Percentiles rank a stretch among this genome's conserved stretches.
Evolutionary conservation across 2,797 vertebrate genomes (phyloP).

Genomic region (Tadarida brasiliensis): DNA sequence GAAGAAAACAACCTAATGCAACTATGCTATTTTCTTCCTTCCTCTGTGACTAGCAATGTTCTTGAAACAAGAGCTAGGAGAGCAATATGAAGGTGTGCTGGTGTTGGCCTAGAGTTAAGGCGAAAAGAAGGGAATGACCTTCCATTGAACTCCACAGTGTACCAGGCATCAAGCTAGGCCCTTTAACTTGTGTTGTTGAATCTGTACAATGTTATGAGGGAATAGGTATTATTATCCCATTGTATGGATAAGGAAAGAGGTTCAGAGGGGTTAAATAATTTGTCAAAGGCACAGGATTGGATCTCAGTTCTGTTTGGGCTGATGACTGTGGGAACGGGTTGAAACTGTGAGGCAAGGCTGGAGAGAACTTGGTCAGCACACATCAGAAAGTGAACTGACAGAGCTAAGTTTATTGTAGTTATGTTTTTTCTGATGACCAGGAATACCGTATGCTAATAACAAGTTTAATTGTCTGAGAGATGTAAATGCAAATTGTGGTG

Average conservation of each 20-base stretch:
- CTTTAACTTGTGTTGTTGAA: background rate
- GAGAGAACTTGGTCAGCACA: background rate
- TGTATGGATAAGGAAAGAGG: background rate
- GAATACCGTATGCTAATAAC: background rate
- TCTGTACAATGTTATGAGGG: background rate
- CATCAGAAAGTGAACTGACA: conserved; percentile 19
- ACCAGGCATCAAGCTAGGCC: background rate
- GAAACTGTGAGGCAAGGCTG: background rate
- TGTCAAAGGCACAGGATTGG: background rate
- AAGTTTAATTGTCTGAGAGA: background rate
- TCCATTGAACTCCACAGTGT: background rate
- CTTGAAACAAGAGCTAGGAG: conserved; percentile 5
- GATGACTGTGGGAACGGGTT: background rate
- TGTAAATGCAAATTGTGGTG: conserved; percentile 16
- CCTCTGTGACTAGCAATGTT: background rate
- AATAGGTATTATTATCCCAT: background rate
- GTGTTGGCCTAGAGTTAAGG: background rate
- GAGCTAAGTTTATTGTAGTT: background rate
- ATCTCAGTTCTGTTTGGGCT: background rate
- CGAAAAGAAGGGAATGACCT: background rate
- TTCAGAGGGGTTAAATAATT: background rate
- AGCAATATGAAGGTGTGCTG: background rate
- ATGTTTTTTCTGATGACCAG: background rate
- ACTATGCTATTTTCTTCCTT: background rate
- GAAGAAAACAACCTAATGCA: background rate